Conservation (phyloP, 1,140 invertebrate genomes). For the Drosophila bifasciata region DNA sequence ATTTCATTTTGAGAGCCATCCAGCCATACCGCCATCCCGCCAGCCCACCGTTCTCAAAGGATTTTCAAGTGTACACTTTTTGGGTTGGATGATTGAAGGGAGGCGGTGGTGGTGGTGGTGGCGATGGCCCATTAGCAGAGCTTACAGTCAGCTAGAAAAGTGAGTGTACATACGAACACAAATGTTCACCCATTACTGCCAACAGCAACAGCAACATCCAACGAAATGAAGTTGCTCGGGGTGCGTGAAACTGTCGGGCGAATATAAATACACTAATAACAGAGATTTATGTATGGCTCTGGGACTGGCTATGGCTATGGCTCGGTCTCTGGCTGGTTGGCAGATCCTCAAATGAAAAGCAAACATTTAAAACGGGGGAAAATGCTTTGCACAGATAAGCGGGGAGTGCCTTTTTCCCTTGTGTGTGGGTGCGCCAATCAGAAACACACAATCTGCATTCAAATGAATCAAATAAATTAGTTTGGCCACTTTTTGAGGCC, state of each 20-base stretch:
- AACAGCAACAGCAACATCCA: background rate
- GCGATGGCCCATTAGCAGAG: conserved; percentile 13
- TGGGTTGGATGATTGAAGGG: conserved; percentile 21
- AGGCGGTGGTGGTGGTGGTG: background rate
- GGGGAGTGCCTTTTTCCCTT: no score
- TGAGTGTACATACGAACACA: conserved; percentile 7
- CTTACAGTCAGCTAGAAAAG: background rate
- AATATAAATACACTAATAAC: conserved; percentile 74
- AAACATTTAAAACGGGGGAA: conserved; percentile 44
- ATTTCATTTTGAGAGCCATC: conserved; percentile 69
- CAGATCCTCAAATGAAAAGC: conserved; percentile 31
- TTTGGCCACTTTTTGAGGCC: conserved; percentile 64
- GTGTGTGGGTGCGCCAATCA: conserved; percentile 30
- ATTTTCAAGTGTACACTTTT: conserved; percentile 74
- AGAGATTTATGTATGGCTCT: conserved; percentile 58
- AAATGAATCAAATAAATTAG: conserved; percentile 83
- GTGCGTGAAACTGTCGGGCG: conserved; percentile 56
- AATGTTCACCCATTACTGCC: conserved; percentile 25
- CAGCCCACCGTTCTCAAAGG: conserved; percentile 62
- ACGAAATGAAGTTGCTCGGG: conserved; percentile 44
- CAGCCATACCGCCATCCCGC: no score
- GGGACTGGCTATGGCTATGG: background rate
- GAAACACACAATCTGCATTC: conserved; percentile 75
- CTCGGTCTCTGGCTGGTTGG: no score
- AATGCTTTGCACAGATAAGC: conserved; percentile 56